Percentiles rank a stretch among this genome's conserved stretches.
These are phyloP conservation scores for Clavelina lepadiformis DNA, from an alignment of 23 tunicate species.

Conservation along the genomic window DNA sequence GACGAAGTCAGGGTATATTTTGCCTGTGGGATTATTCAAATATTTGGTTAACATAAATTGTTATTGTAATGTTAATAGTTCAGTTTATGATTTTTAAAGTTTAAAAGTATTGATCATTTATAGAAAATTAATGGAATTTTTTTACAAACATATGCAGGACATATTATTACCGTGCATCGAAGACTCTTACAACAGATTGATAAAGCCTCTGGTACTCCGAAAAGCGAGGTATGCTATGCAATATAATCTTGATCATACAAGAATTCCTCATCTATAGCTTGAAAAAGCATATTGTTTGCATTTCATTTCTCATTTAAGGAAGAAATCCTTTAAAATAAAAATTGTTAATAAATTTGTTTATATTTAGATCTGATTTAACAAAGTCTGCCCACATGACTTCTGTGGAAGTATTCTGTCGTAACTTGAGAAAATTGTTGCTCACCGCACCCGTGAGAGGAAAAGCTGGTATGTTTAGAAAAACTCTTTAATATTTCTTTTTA, in stretches of 20 bases:
- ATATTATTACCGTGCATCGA: constrained; percentile 33
- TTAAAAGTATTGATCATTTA: too few relatives aligned
- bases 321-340: background rate
- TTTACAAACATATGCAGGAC: too few relatives aligned
- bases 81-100: too few relatives aligned
- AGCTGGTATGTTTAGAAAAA: constrained; percentile 13
- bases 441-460: constrained; percentile 81
- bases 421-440: constrained; percentile 67
- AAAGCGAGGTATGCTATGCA: constrained; percentile 50
- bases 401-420: constrained; percentile 57
- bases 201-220: constrained; percentile 58
- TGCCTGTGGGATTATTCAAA: background rate
- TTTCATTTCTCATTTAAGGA: too few relatives aligned
- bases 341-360: background rate
- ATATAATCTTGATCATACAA: too few relatives aligned
- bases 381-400: constrained; percentile 59
- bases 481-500: background rate
- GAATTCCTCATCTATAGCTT: too few relatives aligned
- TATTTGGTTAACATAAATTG: too few relatives aligned
- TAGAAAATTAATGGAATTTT: too few relatives aligned
- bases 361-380: constrained; percentile 58
- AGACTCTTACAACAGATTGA: constrained; percentile 66
- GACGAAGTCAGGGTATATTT: background rate
- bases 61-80: too few relatives aligned
- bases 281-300: too few relatives aligned